phyloP scores from a whole-genome alignment of 2,888 invertebrate genomes.

The Cheilosia grossa region DNA sequence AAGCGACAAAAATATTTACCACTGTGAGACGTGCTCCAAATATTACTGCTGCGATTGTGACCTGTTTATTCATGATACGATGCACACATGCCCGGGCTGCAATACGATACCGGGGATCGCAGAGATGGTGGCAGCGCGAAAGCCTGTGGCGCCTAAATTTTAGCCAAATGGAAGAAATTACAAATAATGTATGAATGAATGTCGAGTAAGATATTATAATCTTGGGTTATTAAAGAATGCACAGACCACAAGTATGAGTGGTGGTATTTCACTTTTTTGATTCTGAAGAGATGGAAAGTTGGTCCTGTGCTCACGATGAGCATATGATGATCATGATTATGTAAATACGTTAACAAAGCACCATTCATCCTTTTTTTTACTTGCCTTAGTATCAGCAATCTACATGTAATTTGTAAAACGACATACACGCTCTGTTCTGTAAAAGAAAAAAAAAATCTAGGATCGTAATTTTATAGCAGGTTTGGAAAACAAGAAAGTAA shows the following conservation, averaged over 20 bases:
- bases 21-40: slow-evolving; percentile 91
- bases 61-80: slow-evolving; percentile 94
- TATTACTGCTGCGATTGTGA: slow-evolving; percentile 98
- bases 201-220: neutral
- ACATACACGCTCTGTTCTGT: too few species aligned
- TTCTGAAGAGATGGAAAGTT: neutral
- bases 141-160: slow-evolving; percentile 77
- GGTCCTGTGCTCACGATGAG: too few species aligned
- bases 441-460: too few species aligned
- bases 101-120: slow-evolving; percentile 85
- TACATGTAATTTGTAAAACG: too few species aligned
- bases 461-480: too few species aligned
- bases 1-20: slow-evolving; percentile 91
- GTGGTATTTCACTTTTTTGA: neutral
- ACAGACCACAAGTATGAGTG: neutral
- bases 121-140: slow-evolving; percentile 79
- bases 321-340: too few species aligned
- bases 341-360: too few species aligned
- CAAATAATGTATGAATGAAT: neutral
- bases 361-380: too few species aligned
- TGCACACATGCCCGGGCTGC: slow-evolving; percentile 99
- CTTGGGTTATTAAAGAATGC: neutral
- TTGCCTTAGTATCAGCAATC: too few species aligned
- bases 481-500: too few species aligned
- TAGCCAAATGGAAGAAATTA: slow-evolving; percentile 8